A percentile compares a stretch with the other conserved stretches of the same genome.
Conservation (phyloP, 2,888 invertebrate species). For the Eurytoma adleriae region DNA sequence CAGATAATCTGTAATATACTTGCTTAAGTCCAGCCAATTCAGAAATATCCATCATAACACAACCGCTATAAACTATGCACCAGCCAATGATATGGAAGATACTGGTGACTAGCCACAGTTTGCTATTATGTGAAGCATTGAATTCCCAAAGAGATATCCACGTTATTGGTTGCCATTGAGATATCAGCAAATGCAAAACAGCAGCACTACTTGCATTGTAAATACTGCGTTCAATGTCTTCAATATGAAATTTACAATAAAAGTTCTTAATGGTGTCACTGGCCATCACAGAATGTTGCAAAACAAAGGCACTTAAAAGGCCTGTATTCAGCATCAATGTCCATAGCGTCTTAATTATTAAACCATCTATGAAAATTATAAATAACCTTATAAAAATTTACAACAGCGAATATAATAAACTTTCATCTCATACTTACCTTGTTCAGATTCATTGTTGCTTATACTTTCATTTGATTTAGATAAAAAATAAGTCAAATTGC, state of each 20-base stretch:
- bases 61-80: slow-evolving; percentile 80
- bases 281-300: slow-evolving; percentile 80
- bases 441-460: slow-evolving; percentile 42
- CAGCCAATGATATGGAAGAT: slow-evolving; percentile 78
- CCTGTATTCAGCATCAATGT: slow-evolving; percentile 75
- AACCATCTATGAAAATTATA: slow-evolving; percentile 44
- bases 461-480: slow-evolving; percentile 75
- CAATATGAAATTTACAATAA: slow-evolving; percentile 74
- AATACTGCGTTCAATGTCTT: slow-evolving; percentile 70
- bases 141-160: slow-evolving; percentile 79
- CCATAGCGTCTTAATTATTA: slow-evolving; percentile 72
- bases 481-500: slow-evolving; percentile 78
- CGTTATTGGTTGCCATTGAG: slow-evolving; percentile 77
- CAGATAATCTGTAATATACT: slow-evolving; percentile 79
- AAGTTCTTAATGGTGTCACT: slow-evolving; percentile 75
- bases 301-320: slow-evolving; percentile 78
- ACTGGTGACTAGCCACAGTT: slow-evolving; percentile 77
- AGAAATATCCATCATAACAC: slow-evolving; percentile 80
- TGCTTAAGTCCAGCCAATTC: slow-evolving; percentile 81
- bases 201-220: slow-evolving; percentile 72
- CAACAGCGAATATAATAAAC: not conserved
- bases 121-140: slow-evolving; percentile 75
- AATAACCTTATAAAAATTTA: slow-evolving; percentile 47
- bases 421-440: slow-evolving; percentile 58
- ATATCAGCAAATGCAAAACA: slow-evolving; percentile 76